phyloP scores from a whole-genome alignment of 2,113 vertebrate genomes.

The Phaetusa simplex region DNA sequence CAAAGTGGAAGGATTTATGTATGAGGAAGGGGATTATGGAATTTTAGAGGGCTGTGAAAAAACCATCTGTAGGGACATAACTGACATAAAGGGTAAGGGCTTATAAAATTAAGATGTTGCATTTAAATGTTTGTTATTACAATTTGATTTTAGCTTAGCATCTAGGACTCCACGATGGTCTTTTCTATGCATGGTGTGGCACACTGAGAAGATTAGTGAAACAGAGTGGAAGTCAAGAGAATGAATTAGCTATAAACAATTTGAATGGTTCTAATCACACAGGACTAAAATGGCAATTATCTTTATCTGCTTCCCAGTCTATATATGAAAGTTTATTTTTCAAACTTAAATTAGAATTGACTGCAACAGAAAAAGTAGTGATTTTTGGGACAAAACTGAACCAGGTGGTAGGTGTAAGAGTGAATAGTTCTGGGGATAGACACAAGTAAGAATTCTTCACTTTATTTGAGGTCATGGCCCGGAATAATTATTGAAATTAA shows the following conservation, averaged over 20 bases:
- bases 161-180: background rate
- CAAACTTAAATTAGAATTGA: background rate
- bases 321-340: background rate
- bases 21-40: background rate
- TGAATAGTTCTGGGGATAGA: background rate
- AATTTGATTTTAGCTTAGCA: background rate
- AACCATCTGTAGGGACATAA: background rate
- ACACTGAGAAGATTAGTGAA: background rate
- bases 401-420: background rate
- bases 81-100: background rate
- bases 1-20: slow-evolving; percentile 24
- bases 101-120: background rate
- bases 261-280: background rate
- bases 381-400: background rate
- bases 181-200: background rate
- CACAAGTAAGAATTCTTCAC: background rate
- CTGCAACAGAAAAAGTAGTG: background rate
- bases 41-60: slow-evolving; percentile 8
- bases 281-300: background rate
- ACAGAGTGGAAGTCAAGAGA: background rate
- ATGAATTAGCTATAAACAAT: background rate
- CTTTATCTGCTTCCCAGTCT: background rate
- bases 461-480: background rate
- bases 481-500: background rate
- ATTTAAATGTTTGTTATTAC: background rate